Evolutionary conservation across 2,888 invertebrate species (phyloP).

Genomic region (Epirrhoe alternata): DNA sequence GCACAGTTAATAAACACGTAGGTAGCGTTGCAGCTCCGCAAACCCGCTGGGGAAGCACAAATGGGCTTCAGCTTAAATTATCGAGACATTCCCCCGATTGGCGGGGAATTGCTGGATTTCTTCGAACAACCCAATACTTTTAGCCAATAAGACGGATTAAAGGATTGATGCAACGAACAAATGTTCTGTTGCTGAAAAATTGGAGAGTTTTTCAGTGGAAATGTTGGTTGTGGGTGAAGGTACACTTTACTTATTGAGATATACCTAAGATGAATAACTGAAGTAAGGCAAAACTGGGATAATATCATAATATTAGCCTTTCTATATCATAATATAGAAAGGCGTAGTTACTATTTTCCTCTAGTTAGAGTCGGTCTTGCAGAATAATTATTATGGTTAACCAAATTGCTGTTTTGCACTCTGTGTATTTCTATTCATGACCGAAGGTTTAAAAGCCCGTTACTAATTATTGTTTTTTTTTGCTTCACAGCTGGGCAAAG

Average conservation of each 20-base stretch:
- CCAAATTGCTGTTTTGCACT: too few species aligned
- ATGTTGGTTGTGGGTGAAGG: background rate
- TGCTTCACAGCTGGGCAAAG: too few species aligned
- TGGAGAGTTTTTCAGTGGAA: background rate
- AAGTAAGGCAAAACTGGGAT: too few species aligned
- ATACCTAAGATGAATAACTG: too few species aligned
- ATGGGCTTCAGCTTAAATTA: constrained; percentile 29
- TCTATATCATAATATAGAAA: too few species aligned
- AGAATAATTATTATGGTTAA: too few species aligned
- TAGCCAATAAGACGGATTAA: constrained; percentile 25
- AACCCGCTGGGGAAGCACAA: constrained; percentile 16
- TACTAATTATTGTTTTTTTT: too few species aligned
- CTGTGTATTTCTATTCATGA: too few species aligned
- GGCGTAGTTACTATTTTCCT: too few species aligned
- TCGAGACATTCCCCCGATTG: constrained; percentile 25
- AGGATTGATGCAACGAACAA: constrained; percentile 23
- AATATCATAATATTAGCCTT: too few species aligned
- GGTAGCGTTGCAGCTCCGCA: constrained; percentile 4
- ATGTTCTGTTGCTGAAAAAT: constrained; percentile 5
- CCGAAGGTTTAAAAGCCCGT: too few species aligned
- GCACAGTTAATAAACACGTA: constrained; percentile 18
- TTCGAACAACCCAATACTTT: constrained; percentile 26
- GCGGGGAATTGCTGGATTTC: constrained; percentile 17
- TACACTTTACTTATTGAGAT: background rate
- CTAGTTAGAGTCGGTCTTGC: too few species aligned